Conservation (phyloP, 2,888 invertebrate genomes). For the Philereme vetulata region DNA sequence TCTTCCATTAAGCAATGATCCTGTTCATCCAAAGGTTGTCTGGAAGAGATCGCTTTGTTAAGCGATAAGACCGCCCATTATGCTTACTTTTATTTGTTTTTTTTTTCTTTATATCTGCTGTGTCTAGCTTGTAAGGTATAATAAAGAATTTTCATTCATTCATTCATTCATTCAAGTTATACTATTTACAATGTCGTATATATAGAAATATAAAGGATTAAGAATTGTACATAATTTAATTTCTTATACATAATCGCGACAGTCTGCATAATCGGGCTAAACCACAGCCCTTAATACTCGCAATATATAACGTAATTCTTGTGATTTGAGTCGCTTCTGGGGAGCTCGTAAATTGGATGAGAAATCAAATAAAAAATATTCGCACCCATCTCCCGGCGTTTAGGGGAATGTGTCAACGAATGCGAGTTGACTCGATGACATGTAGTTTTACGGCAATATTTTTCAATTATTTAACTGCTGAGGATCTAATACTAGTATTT, state of each 20-base stretch:
- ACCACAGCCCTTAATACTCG: slow-evolving; percentile 19
- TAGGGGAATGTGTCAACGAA: slow-evolving; percentile 40
- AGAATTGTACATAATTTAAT: no score
- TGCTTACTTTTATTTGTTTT: no score
- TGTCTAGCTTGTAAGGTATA: no score
- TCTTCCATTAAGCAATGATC: no score
- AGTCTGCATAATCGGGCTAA: slow-evolving; percentile 15
- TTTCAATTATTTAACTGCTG: slow-evolving; percentile 3
- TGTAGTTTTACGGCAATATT: slow-evolving; percentile 9
- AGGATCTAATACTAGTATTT: neutral
- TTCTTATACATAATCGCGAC: neutral
- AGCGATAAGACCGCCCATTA: no score
- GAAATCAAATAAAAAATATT: slow-evolving; percentile 80
- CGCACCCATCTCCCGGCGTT: slow-evolving; percentile 51
- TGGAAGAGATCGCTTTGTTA: no score
- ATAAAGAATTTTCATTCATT: no score
- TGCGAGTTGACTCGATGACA: slow-evolving; percentile 19
- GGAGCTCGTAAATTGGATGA: slow-evolving; percentile 71
- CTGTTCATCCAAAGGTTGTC: no score
- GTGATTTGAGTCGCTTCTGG: slow-evolving; percentile 62
- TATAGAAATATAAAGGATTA: no score
- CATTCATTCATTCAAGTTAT: no score
- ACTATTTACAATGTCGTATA: no score
- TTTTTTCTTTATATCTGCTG: no score
- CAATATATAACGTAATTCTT: slow-evolving; percentile 28